phyloP scores from a whole-genome alignment of 30 jellyfish, hydroid and myxozoan species.

The Turritopsis rubra region DNA sequence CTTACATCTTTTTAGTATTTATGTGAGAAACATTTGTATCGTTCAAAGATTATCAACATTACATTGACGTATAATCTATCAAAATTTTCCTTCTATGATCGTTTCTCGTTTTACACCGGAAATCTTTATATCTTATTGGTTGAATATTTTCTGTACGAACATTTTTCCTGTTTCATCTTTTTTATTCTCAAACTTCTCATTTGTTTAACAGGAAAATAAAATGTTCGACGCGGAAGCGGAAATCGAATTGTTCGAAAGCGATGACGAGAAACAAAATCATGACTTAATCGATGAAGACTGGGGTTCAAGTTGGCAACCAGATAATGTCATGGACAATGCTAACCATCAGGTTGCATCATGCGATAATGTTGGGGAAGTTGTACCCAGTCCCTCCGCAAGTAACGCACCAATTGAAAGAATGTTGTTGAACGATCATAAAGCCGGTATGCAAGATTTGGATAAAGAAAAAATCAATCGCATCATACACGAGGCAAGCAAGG shows the following conservation, averaged over 20 bases:
- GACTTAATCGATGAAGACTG: constrained; percentile 5
- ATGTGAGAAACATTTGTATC: no score
- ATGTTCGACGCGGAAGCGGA: not conserved
- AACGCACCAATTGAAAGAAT: constrained; percentile 6
- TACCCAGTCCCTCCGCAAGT: not conserved
- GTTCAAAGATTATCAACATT: no score
- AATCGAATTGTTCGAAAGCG: constrained; percentile 3
- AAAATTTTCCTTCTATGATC: no score
- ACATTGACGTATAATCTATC: no score
- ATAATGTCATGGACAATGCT: not conserved
- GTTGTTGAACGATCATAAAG: constrained; percentile 74
- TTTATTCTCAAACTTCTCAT: not conserved
- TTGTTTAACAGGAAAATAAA: not conserved
- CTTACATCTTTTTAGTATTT: no score
- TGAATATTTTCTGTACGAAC: no score
- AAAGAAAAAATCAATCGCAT: constrained; percentile 71
- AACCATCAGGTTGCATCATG: not conserved
- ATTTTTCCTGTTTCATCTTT: no score
- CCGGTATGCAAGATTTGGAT: constrained; percentile 91
- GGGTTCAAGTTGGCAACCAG: constrained; percentile 7
- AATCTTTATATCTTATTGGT: no score
- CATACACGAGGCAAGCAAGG: constrained; percentile 92
- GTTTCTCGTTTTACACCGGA: no score
- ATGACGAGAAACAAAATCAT: not conserved
- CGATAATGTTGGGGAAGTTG: not conserved